Evolutionary conservation across 2,888 invertebrate species (phyloP).

Genomic region (Exephanes ischioxanthus): DNA sequence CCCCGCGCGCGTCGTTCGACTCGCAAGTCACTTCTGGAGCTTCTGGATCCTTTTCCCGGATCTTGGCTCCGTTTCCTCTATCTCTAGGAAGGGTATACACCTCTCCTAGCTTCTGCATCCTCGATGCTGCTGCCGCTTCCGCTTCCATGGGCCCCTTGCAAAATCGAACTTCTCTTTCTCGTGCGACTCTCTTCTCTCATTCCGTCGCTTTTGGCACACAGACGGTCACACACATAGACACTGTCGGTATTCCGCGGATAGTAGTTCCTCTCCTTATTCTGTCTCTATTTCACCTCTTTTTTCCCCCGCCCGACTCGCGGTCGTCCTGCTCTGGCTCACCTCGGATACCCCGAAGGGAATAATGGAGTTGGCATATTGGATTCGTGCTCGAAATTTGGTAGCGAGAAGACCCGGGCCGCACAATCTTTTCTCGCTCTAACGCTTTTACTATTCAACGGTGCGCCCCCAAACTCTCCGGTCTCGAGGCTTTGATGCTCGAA

Average conservation of each 20-base stretch:
- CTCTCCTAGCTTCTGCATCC: constrained; percentile 35
- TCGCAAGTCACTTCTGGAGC: constrained; percentile 43
- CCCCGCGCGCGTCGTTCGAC: constrained; percentile 40
- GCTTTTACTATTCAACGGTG: constrained; percentile 48
- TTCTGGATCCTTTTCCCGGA: constrained; percentile 10
- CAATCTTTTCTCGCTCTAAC: constrained; percentile 28
- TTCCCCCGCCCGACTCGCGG: constrained; percentile 1
- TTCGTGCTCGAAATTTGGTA: constrained; percentile 72
- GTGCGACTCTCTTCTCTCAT: constrained; percentile 10
- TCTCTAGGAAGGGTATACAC: not conserved
- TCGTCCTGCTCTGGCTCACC: constrained; percentile 14
- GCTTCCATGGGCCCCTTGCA: constrained; percentile 16
- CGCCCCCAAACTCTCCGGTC: not conserved
- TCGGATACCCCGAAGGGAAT: constrained; percentile 61
- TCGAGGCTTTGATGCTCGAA: constrained; percentile 45
- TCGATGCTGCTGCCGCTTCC: not conserved
- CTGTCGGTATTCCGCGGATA: constrained; percentile 47
- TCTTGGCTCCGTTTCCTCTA: constrained; percentile 33
- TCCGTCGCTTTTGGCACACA: constrained; percentile 20
- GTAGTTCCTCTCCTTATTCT: not conserved
- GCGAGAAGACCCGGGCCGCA: constrained; percentile 50
- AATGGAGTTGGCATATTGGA: constrained; percentile 71
- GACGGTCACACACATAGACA: constrained; percentile 7
- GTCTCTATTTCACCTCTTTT: constrained; percentile 29
- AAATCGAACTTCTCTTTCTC: constrained; percentile 30